Conservation (phyloP, 2,888 invertebrate genomes). For the Caenorhabditis parvicauda region DNA sequence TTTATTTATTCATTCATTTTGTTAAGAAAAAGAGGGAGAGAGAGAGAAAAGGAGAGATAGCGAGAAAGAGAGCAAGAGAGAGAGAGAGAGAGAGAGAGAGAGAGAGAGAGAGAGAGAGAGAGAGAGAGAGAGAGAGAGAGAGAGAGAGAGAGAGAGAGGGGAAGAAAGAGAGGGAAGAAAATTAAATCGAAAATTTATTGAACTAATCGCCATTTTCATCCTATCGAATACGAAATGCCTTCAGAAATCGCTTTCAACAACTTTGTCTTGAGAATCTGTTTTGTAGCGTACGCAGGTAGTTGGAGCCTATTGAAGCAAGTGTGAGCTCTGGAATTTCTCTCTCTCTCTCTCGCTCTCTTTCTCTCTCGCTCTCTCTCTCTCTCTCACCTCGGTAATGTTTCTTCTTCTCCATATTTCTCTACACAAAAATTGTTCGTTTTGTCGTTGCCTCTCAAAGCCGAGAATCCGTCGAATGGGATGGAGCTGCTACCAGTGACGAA, state of each 20-base stretch:
- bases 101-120: background rate
- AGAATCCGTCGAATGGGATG: slow-evolving; percentile 94
- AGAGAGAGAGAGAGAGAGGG: slow-evolving; percentile 7
- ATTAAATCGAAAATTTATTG: too few relatives aligned
- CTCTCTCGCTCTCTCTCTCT: too few relatives aligned
- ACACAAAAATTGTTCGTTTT: slow-evolving; percentile 75
- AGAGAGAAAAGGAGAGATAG: background rate
- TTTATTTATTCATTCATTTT: too few relatives aligned
- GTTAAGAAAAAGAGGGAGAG: background rate
- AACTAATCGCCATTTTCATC: too few relatives aligned
- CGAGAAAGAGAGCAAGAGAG: background rate
- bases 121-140: slow-evolving; percentile 1
- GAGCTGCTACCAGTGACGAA: slow-evolving; percentile 97
- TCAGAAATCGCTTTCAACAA: slow-evolving; percentile 52
- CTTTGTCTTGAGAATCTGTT: slow-evolving; percentile 44
- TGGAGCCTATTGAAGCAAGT: slow-evolving; percentile 97
- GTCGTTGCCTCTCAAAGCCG: slow-evolving; percentile 88
- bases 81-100: background rate
- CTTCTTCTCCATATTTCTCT: slow-evolving; percentile 57
- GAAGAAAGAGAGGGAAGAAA: too few relatives aligned
- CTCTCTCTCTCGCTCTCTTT: too few relatives aligned
- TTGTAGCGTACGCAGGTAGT: slow-evolving; percentile 87
- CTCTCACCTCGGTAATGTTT: slow-evolving; percentile 44
- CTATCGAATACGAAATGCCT: slow-evolving; percentile 58
- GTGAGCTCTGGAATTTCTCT: slow-evolving; percentile 83